Evolutionary conservation across 2,888 invertebrate genomes (phyloP), one percentile per base, ranked within the genome.

Genomic region (Therioaphis trifolii): DNA sequence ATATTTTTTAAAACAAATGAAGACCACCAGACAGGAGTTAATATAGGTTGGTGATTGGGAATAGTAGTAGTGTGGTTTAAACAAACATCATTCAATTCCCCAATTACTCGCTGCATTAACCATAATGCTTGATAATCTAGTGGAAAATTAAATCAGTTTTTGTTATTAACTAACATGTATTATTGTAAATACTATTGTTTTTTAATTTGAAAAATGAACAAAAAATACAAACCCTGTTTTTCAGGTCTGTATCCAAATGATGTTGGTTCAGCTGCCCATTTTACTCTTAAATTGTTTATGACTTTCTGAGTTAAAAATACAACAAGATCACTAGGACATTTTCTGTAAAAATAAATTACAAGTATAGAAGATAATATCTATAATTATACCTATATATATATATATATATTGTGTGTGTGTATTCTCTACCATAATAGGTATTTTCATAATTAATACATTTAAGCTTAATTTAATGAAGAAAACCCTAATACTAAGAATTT

Each of bases 1-100:
- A 91, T 91, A 89, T 98, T 97, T 89, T 94, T 95, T 43, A 93
- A 92, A 78, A 95, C 94, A 87, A 91, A 92, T 49, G 92, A 91
- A 85, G 93, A 93, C 71, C 82, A 82, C 82, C 82, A 82, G 58
- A 92, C 90, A 72, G 89, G 87, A 86, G 63, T 29, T 63, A 24
- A 24, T 58, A 69, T 46, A 61, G 68, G 78, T 79, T 40, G 29
- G 24, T 76, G 29, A 58, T 61, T 61, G 29, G 68, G 68, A 46
- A 78, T 49, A 21, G 35, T 15, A 40, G 55, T 46, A 58, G 21
- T 5, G 46, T 55, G 15, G 12, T 92, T 90, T 76, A 91, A 89
- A 87, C 94, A 94, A 72, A 94, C 91, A 87, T 92, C 92, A 88
- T 93, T 93, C 77, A 94, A 92, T 87, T 92, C 92, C 40, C 91